Evolutionary conservation across 2,797 vertebrate species (phyloP), one percentile per base, ranked within the genome.

Genomic region (Diceros bicornis): DNA sequence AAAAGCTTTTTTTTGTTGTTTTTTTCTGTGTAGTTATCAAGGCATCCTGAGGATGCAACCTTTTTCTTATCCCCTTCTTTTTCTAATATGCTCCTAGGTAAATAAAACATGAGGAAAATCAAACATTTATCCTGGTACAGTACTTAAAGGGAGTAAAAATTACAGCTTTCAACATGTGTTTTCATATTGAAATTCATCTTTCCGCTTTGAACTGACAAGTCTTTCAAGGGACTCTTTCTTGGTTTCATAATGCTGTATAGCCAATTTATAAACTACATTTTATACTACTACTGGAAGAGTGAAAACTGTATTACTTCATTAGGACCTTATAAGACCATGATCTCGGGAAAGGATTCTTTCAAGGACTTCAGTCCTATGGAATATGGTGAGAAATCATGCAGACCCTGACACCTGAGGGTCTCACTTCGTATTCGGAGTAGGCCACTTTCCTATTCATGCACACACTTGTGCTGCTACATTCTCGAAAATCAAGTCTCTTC

Each of bases 1-100:
- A 98, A 98, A 97, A 59, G 95, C 96, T 96, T 98, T 93, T 89
- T 81, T 97, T 97, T 2, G 2, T 8, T 71, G n/a, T 37, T 66
- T 32, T n/a, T 55, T 32, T 50, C 4, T 88, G 44, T 79, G 62
- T 47, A 17, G 77, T 89, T 83, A n/a, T 44, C 87, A 62, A 57
- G 52, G 59, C 68, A 81, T 69, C 66, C 78, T 72, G 50, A 87
- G 57, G 71, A 86, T 69, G 29, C 59, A 37, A 37, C 20, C 5
- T 32, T n/a, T 7, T 52, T 12, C 50, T 18, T 11, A 4, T 41
- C 20, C 27, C 27, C 23, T 1, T 78, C 57, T 84, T 75, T 89
- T 18, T 44, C 88, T 27, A 13, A 71, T 57, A 10, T 68, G 86
- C 88, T 75, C 57, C 23, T 64, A 66, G 44, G 66, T 74, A 64